Base-by-base conservation (phyloP, 64 coral and sea anemone species). In the Actinia equina region DNA sequence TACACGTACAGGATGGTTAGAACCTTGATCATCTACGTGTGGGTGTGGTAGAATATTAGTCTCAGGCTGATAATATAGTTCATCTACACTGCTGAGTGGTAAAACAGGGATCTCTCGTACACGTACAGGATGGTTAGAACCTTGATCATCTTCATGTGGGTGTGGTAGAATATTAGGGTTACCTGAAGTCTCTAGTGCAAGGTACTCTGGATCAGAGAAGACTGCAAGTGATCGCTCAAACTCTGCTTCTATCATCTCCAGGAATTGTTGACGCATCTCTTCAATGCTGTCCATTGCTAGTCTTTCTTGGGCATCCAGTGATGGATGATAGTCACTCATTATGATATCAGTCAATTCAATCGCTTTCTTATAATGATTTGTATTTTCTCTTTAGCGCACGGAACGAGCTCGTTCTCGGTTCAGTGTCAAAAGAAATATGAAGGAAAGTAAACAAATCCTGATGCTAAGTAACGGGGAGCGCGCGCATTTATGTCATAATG, bases 361-460 rank as follows among this genome's bases (percentile, higher is more conserved):
- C 69, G 69, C 69, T 74, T 74, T 74, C 26, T 41, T 74, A 37
- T 4, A 74, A 16, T 30, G 15, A 41, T 74, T 74, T 74, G 69
- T 74, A 13, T 74, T 74, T 74, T 41, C 11, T 74, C 69, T 74
- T 74, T 41, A 74, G 23, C 69, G 69, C 69, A 74, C 69, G 2
- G 25, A 74, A 41, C 69, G 69, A 74, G 69, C 69, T 41, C 41
- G 69, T 74, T 74, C 69, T 74, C 69, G 69, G n/a, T 74, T 74
- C 69, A 74, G 69, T 74, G 69, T 74, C 69, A 74, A 74, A 74
- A 30, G 69, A 74, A 74, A 74, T 74, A 74, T 74, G 26, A 74
- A 74, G 3, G 26, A 8, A 74, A 41, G 26, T 74, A 74, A 74
- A 74, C 69, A 74, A 74, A 74, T 30, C 69, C 13, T 3, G 69